Base-by-base conservation (phyloP, 35 echinoderm and acorn worm species). In the Amphiura filiformis region DNA sequence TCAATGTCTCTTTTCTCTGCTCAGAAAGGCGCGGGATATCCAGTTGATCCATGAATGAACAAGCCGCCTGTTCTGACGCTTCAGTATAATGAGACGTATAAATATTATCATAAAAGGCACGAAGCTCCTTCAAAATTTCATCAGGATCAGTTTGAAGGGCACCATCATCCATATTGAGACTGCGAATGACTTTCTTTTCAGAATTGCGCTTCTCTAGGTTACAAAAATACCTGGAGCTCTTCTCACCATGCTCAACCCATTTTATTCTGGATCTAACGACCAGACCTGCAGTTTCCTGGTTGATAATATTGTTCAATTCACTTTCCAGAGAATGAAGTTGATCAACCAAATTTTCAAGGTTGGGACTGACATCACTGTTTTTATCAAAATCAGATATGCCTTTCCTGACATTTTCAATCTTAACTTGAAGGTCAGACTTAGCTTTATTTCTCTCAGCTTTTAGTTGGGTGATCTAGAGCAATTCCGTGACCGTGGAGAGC, bases 191-290 rank as follows among this genome's bases (percentile, higher is more conserved):
- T 75, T 85, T 85, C n/a, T 75, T 85, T 34, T 85, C 32, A 36
- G 14, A 36, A 30, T 14, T 36, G 9, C 33, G 52, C 35, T 85
- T 85, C 61, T 85, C 83, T 57, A 85, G 65, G 35, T 85, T 85
- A 36, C 83, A 75, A 15, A 85, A 85, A 30, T 85, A 85, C n/a
- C 35, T 85, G 32, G 35, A 13, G 3, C 35, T 61, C 28, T 85
- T 37, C n/a, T 85, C 83, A 33, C 56, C 83, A 5, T 61, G 57
- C 36, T 85, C 83, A 0, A 61, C 83, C 83, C 83, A 85, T 35
- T 65, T 84, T 36, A 84, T 84, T 1, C 52, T 0, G 32, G 82
- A 84, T 36, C 82, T 84, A 13, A 84, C 36, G 36, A 84, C 34
- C 31, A 75, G 42, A 36, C 82, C 82, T 20, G 82, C 82, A 13